A percentile compares a stretch with the other conserved stretches of the same genome.
phyloP scores from a whole-genome alignment of 2,113 vertebrate genomes.

The Callaeas wilsoni region DNA sequence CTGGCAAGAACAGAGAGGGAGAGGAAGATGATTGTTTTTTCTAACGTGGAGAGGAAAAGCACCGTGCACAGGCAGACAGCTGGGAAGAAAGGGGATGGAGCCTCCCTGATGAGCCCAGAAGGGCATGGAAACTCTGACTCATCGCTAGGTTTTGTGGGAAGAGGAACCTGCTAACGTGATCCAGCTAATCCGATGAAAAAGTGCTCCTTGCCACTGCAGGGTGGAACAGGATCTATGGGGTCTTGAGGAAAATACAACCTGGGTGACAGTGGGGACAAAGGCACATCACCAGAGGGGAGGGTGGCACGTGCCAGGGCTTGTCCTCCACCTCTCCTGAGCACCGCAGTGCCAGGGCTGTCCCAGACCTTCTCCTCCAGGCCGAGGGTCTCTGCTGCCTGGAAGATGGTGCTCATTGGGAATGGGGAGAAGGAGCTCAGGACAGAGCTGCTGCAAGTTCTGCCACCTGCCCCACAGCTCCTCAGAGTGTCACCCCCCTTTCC shows the following conservation, averaged over 20 bases:
- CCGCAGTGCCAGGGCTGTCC: neutral
- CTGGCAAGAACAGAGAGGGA: neutral
- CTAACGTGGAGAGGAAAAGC: neutral
- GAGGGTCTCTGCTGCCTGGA: neutral
- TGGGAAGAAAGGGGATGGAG: neutral
- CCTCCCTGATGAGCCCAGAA: neutral
- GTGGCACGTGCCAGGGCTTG: fast-evolving
- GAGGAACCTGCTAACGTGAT: neutral
- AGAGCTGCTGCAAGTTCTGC: neutral
- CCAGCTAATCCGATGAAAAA: neutral
- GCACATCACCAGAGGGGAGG: neutral
- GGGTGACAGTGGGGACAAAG: neutral
- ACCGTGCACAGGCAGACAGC: fast-evolving
- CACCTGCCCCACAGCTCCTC: fast-evolving
- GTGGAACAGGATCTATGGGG: neutral
- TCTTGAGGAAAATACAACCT: fast-evolving
- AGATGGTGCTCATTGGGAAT: neutral
- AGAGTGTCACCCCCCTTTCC: neutral
- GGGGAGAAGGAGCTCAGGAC: neutral
- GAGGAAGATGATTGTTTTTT: neutral
- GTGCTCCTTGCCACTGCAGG: fast-evolving
- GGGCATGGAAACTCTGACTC: constrained; percentile 28
- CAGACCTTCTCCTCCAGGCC: neutral
- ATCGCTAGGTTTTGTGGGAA: neutral
- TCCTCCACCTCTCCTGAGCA: neutral